Base-by-base conservation (phyloP, 2,888 invertebrate species). In the Endomychus coccineus region DNA sequence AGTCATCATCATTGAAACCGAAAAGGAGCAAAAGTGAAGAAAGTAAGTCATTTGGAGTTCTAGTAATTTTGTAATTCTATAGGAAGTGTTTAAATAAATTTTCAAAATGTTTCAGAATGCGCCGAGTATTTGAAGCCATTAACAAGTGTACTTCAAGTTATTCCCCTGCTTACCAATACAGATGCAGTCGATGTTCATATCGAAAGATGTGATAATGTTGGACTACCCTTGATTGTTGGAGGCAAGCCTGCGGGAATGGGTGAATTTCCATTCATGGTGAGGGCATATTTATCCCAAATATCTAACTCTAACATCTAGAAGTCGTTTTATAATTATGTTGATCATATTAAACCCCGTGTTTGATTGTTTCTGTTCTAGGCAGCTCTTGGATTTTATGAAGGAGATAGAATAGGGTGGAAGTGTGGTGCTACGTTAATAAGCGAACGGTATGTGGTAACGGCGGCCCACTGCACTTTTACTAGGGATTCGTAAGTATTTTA, bases 191-290 rank as follows among this genome's bases (percentile, higher is more conserved):
- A 59, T 9, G 55, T 74, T 1, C 68, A 69, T 48, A 67, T 75
- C 10, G 63, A 70, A 0, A 65, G 68, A 14, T 77, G 77, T 46
- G 60, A 66, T 0, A 69, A 70, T 2, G 62, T 67, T 27, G 69
- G 67, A 2, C 59, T 72, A 1, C 71, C 74, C 0, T 60, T 77
- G 6, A 72, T 78, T 27, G 72, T 77, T 5, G 77, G 77, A 0
- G 78, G 78, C 0, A 62, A 62, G 23, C 68, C 71, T 2, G 72
- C 73, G 2, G 54, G 50, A 14, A 66, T 73, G 9, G 67, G 68
- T 34, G 75, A 78, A 56, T 78, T 76, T 52, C 78, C 78, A 0
- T 78, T 77, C 41, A 78, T 78, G 77, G 73, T 78, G 56, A 38
- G 34, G 28, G 16, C 12, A 29, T 19, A 19, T 22, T 9, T 27